Base-by-base conservation (phyloP, 2,797 vertebrate species). In the Emys orbicularis region DNA sequence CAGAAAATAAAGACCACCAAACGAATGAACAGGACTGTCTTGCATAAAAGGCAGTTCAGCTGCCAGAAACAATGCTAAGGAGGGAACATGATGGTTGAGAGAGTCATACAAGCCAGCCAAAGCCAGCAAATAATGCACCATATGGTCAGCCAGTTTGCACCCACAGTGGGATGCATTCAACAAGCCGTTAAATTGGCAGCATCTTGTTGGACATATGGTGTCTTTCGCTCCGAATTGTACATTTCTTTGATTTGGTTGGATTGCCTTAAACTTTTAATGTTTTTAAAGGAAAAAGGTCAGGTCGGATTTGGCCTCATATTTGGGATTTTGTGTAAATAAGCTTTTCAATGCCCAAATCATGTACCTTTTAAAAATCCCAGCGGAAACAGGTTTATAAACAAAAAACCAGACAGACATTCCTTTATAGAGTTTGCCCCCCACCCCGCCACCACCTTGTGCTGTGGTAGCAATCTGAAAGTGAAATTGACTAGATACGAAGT, bases 141-240 rank as follows among this genome's bases (percentile, higher is more conserved):
- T 90, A 85, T 96, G 96, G 94, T 50, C 87, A 80, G 74, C 16
- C 87, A 92, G 90, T 84, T 95, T 47, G 41, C 93, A 34, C 88
- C 89, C 65, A 80, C 93, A 90, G 85, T 0, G 6, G 86, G 93
- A 92, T 79, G 86, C 85, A 92, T 91, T 82, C 94, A 86, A 90
- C 94, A 88, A 94, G 90, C 93, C 81, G 89, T 74, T 88, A 79
- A 87, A 44, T 97, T 96, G 96, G 97, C 96, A 96, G 87, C 82
- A 7, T 81, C 74, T n/a, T 27, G 6, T 52, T 85, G 92, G 82
- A 83, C 96, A 96, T 95, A 90, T 92, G 96, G 95, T 95, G 74
- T 93, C 91, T 95, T 88, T 96, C 94, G 90, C 72, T 87, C 12
- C 0, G 81, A 72, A 72, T 79, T 88, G 77, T 97, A 89, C 37